phyloP scores from a whole-genome alignment of 2,113 vertebrate species.

The pig (Sus scrofa) region T2T-Sscrofa CM000817.6:161809501-161810000 shows the following conservation, averaged over 20 bases:
- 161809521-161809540: too few relatives aligned
- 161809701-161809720: not conserved
- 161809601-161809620: too few relatives aligned
- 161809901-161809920: not conserved
- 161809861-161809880: not conserved
- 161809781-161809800: not conserved
- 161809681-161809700: not conserved
- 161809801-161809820: not conserved
- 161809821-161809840: not conserved
- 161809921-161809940: not conserved
- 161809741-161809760: not conserved
- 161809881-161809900: rapidly evolving
- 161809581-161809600: too few relatives aligned
- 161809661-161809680: too few relatives aligned
- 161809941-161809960: not conserved
- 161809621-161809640: too few relatives aligned
- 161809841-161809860: not conserved
- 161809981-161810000: not conserved
- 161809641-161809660: too few relatives aligned
- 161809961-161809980: not conserved
- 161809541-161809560: too few relatives aligned
- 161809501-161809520: not conserved
- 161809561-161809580: too few relatives aligned
- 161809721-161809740: not conserved
- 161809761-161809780: not conserved